A percentile compares a stretch with the other conserved stretches of the same genome.
Evolutionary conservation across 2,113 vertebrate species (phyloP).

Genomic region (Myotis yumanensis): DNA sequence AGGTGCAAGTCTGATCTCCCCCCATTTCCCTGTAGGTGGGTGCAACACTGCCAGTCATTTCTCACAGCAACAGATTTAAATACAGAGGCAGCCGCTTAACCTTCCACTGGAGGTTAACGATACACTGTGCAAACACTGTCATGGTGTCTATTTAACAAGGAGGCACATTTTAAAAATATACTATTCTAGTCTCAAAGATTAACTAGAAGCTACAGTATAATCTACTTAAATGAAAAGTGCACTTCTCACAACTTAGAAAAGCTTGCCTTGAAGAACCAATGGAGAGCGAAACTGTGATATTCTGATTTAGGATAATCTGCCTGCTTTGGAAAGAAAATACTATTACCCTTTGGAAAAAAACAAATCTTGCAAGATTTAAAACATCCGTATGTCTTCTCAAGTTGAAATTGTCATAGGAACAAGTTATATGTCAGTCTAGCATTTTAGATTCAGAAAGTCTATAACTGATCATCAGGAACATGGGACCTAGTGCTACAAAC

Average conservation of each 20-base stretch:
- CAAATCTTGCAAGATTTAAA: not conserved
- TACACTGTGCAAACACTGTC: slow-evolving; percentile 70
- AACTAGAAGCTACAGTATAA: slow-evolving; percentile 59
- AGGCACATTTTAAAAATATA: slow-evolving; percentile 67
- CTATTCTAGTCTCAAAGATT: slow-evolving; percentile 63
- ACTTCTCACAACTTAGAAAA: not conserved
- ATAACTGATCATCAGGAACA: not conserved
- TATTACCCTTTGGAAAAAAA: not conserved
- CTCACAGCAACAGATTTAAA: slow-evolving; percentile 80
- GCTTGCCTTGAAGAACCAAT: slow-evolving; percentile 47
- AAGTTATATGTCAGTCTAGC: not conserved
- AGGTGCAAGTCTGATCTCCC: slow-evolving; percentile 86
- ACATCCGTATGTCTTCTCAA: not conserved
- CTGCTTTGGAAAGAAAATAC: slow-evolving; percentile 37
- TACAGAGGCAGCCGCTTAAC: slow-evolving; percentile 81
- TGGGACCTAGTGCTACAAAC: not conserved
- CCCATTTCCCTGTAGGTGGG: slow-evolving; percentile 81
- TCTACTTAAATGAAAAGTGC: slow-evolving; percentile 54
- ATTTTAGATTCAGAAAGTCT: not conserved
- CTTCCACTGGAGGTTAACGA: slow-evolving; percentile 79
- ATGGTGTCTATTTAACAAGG: slow-evolving; percentile 62
- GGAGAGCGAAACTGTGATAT: slow-evolving; percentile 7
- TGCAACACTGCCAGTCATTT: slow-evolving; percentile 70
- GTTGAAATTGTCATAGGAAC: not conserved
- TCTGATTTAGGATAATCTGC: not conserved